Conservation (phyloP, 2,797 vertebrate genomes). For the Neostethus bicornis region DNA sequence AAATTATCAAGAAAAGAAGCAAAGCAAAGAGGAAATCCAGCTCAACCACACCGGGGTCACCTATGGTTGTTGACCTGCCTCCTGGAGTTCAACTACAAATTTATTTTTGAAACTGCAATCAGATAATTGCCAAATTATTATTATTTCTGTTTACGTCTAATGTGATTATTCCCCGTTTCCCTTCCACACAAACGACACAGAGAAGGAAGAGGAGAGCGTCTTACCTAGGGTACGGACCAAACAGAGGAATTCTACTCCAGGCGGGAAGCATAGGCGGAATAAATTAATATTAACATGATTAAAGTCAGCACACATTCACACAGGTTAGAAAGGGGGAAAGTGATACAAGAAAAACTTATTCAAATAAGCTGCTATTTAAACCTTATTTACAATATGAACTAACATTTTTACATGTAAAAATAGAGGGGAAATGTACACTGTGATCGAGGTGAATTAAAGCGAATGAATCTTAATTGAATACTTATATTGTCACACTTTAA, state of each 20-base stretch:
- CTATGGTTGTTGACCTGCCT: constrained; percentile 67
- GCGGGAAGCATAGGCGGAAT: constrained; percentile 97
- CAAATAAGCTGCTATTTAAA: too few species aligned
- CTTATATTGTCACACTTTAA: constrained; percentile 15
- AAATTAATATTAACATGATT: constrained; percentile 90
- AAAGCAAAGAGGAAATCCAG: constrained; percentile 50
- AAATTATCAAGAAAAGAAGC: constrained; percentile 40
- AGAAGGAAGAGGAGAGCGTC: constrained; percentile 84
- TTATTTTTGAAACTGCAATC: constrained; percentile 17
- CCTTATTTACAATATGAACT: background rate
- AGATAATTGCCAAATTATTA: constrained; percentile 26
- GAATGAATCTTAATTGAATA: constrained; percentile 17
- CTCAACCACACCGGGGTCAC: constrained; percentile 55
- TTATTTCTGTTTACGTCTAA: background rate
- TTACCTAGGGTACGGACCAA: constrained; percentile 99
- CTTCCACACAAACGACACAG: constrained; percentile 69
- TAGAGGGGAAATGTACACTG: constrained; percentile 33
- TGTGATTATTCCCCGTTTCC: constrained; percentile 37
- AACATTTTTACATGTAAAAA: constrained; percentile 17
- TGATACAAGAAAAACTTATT: constrained; percentile 1
- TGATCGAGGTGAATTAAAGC: constrained; percentile 40
- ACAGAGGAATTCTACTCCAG: constrained; percentile 99
- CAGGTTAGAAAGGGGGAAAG: constrained; percentile 62
- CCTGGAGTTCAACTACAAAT: constrained; percentile 29
- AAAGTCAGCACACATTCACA: constrained; percentile 73